Evolutionary conservation across 1,140 invertebrate genomes (phyloP), one percentile per base, ranked within the genome.

Genomic region (Homarus americanus): DNA sequence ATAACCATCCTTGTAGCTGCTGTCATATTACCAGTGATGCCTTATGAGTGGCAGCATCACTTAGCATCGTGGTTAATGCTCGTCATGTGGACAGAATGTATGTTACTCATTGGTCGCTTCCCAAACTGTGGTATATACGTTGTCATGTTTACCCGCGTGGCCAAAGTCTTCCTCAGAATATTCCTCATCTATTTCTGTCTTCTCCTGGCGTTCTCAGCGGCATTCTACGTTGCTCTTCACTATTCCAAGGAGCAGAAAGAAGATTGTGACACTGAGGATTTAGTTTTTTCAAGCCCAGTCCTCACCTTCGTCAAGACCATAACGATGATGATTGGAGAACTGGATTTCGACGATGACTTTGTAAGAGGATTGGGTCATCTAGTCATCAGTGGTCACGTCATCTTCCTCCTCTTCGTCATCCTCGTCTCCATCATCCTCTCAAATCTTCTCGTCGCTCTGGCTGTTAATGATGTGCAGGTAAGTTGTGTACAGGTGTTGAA

Each of bases 391-490:
- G 78, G 92, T 72, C 94, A 95, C 72, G 88, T 96, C 15, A 94
- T 96, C 20, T 96, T 96, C 92, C 92, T 96, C 2, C 91, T 95
- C 41, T 96, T 96, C 91, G 94, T 96, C 4, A 94, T 96, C 58
- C 93, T 96, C n/a, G 95, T 95, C n/a, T 95, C 95, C 63, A 96
- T 96, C 72, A 96, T 96, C 3, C 93, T 96, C 24, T 96, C 96
- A 95, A 96, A 96, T 93, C 93, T 96, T 58, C 95, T 96, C 94
- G 95, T 96, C 12, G 96, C 96, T 92, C 94, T 96, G 49, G 96
- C 96, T 49, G 96, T 96, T 24, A 96, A 95, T 92, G 96, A 96
- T 92, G 96, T 96, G 36, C 92, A 93, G 87, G 93, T 93, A 84
- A 58, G 40, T 53, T 44, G 40, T 84, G 40, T 49, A n/a, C n/a